Conservation (phyloP, 2,113 vertebrate species). For the Rhizomys pruinosus region DNA sequence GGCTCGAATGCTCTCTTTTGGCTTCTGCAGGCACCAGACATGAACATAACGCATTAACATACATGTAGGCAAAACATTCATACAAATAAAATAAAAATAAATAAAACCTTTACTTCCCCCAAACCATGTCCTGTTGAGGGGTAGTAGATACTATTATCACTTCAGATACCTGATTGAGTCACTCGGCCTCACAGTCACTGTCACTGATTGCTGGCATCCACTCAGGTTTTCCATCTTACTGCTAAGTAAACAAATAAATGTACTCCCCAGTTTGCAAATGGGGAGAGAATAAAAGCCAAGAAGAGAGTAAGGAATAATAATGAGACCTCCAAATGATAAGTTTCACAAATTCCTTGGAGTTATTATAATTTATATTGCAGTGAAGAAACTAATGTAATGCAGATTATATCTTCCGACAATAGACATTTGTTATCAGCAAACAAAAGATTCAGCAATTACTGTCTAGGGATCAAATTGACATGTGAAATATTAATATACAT, state of each 20-base stretch:
- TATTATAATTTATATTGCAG: conserved; percentile 55
- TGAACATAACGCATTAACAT: no score
- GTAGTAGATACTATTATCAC: not conserved
- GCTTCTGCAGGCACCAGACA: not conserved
- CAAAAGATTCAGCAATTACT: conserved; percentile 59
- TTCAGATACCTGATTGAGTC: not conserved
- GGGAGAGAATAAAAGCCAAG: conserved; percentile 26
- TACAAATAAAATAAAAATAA: not conserved
- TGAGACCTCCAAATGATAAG: conserved; percentile 48
- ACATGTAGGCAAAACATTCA: not conserved
- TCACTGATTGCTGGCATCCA: not conserved
- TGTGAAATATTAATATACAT: conserved; percentile 63
- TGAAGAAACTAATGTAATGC: conserved; percentile 46
- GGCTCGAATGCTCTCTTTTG: not conserved
- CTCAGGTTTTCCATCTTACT: conserved; percentile 24
- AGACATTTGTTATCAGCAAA: conserved; percentile 63
- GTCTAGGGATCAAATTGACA: conserved; percentile 53
- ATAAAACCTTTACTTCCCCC: no score
- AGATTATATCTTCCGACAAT: conserved; percentile 51
- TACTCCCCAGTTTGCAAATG: not conserved
- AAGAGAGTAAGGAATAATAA: conserved; percentile 49
- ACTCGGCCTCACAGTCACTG: not conserved
- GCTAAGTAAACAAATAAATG: conserved; percentile 40
- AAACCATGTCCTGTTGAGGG: not conserved
- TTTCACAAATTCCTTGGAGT: conserved; percentile 22